Base-by-base conservation (phyloP, 35 echinoderm and acorn worm species). In the Chiridota heheva region DNA sequence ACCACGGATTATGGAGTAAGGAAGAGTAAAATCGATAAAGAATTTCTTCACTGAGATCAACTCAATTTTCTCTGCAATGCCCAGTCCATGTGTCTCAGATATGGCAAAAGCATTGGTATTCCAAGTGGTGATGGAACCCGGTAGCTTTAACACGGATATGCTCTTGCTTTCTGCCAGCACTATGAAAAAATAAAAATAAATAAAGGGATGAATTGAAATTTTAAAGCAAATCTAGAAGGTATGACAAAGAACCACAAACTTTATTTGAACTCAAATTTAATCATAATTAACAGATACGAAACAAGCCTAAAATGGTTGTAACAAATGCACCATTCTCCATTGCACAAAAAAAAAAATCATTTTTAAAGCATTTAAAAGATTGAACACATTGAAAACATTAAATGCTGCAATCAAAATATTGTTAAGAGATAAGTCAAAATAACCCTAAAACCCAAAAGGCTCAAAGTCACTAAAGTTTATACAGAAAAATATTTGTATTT, bases 101-200 rank as follows among this genome's bases (percentile, higher is more conserved):
- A 96, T 30, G 13, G 87, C 78, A 3, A 96, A 58, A 3, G 81
- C 83, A 40, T 96, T 83, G 1, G 83, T 91, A 42, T 60, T 47
- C 93, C 93, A 96, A 30, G 93, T 87, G 0, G 93, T 96, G 48
- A 96, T 96, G 57, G 87, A 77, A 67, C 91, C 93, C 8, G 93
- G 93, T 13, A 88, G 71, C 20, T n/a, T 90, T 69, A 22, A 96
- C 62, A 24, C 73, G 77, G 67, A 96, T 63, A 3, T 76, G 78
- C 22, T 88, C 77, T 27, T 96, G 83, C 26, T 85, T 81, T 63
- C 78, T 82, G 15, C 78, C 87, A 4, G 83, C 82, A 88, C 93
- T 96, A 47, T 31, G 61, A 73, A 34, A 35, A 48, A 56, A 70
- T 38, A 61, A 58, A 82, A 25, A 17, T 25, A 7, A 30, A 60